Base-by-base conservation (phyloP, 2,888 invertebrate species). In the Ectemnius cavifrons region DNA sequence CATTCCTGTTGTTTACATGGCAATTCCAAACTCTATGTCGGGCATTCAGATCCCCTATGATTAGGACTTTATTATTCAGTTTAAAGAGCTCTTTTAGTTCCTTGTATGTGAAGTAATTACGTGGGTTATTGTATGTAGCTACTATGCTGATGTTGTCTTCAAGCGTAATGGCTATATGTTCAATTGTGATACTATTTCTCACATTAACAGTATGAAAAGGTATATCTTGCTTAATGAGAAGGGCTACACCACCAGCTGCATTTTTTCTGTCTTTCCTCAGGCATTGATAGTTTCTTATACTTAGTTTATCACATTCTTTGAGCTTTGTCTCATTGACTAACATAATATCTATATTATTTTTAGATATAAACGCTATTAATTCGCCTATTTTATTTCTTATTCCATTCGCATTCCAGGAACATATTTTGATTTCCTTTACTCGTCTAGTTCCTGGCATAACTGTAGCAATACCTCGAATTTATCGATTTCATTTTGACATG, bases 41-140 rank as follows among this genome's bases (percentile, higher is more conserved):
- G 5, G 83, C 79, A 58, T 85, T 86, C 1, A 84, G 58, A 63
- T 84, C 84, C 2, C 82, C 82, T 18, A 79, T 68, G 2, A 84
- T 14, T 16, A 84, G 4, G 8, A 79, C 72, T 63, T 80, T 84
- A 56, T 78, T 58, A 37, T 8, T 37, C 0, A 37, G 28, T 0
- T 37, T 37, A 37, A 6, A 8, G 8, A 37, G 28, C 28, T 37
- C 28, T 8, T 37, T 47, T 3, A 37, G 28, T 8, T 37, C 28
- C 28, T 37, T 37, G 28, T 37, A 37, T 37, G 28, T 45, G 64
- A 63, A 62, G 58, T 28, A 57, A 61, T 28, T 56, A 47, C 49
- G 62, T 56, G 61, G 28, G 47, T 46, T 49, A 46, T 52, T 58
- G 58, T 37, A 66, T 59, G 37, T n/a, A 11, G 47, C n/a, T n/a